These are phyloP conservation scores for Subacronicta megacephala DNA, from an alignment of 2,888 invertebrate species.

Conservation along the genomic window DNA sequence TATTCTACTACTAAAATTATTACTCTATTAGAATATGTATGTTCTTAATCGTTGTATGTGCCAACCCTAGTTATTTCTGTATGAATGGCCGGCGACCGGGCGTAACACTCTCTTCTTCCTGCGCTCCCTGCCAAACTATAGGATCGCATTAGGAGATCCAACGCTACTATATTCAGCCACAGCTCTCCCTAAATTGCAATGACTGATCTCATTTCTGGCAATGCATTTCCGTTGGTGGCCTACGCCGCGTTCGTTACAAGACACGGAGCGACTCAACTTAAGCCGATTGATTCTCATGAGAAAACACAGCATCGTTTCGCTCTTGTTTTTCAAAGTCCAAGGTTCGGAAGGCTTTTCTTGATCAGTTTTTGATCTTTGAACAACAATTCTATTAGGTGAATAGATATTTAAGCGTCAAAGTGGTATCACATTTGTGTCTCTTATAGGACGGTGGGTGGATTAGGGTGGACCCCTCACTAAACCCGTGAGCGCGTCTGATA, in stretches of 20 bases:
- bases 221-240: conserved; percentile 3
- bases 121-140: conserved; percentile 52
- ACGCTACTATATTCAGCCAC: conserved; percentile 21
- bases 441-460: background rate
- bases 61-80: conserved; percentile 72
- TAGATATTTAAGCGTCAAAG: background rate
- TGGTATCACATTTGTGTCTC: background rate
- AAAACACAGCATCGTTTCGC: background rate
- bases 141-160: conserved; percentile 18
- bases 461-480: conserved; percentile 7
- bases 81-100: conserved; percentile 71
- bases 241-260: background rate
- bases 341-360: too few relatives aligned
- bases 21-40: too few relatives aligned
- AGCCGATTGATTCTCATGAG: background rate
- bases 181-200: conserved; percentile 21
- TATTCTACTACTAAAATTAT: too few relatives aligned
- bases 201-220: conserved; percentile 16
- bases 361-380: too few relatives aligned
- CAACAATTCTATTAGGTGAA: too few relatives aligned
- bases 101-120: conserved; percentile 68
- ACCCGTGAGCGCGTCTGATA: conserved; percentile 18
- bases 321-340: background rate
- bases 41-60: conserved; percentile 4
- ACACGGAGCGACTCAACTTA: background rate